These are phyloP conservation scores for Chelonia mydas DNA, from an alignment of 2,797 vertebrate genomes.

Conservation along the genomic window DNA sequence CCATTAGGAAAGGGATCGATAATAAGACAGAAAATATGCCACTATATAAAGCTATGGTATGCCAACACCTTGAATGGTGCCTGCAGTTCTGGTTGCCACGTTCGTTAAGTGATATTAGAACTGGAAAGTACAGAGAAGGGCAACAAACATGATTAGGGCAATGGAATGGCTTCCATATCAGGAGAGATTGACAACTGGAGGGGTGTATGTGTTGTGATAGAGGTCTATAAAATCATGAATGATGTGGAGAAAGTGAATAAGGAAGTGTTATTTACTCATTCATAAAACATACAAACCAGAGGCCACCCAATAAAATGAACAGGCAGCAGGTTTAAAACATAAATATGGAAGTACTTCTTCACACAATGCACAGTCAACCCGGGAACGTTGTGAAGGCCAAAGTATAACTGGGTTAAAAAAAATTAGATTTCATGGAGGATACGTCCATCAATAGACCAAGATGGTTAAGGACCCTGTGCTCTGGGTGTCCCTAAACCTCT, in stretches of 20 bases:
- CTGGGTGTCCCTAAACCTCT: background rate
- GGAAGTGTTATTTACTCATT: background rate
- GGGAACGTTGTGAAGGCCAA: background rate
- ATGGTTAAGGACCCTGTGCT: background rate
- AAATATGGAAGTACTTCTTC: background rate
- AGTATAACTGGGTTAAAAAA: no score
- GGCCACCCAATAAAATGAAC: background rate
- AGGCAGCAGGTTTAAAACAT: background rate
- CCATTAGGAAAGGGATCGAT: no score
- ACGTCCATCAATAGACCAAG: background rate
- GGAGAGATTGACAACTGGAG: background rate
- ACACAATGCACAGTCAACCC: background rate
- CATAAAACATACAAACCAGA: background rate
- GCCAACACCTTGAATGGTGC: background rate
- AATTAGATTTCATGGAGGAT: background rate
- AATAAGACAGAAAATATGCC: background rate
- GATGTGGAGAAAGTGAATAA: background rate
- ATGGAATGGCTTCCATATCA: background rate
- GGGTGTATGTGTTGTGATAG: background rate
- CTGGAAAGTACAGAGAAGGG: background rate
- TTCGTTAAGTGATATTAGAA: background rate
- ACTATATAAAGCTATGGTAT: background rate
- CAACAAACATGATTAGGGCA: background rate
- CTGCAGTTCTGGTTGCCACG: background rate
- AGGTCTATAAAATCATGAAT: background rate